Evolutionary conservation across 2,888 invertebrate species (phyloP).

Genomic region (Myathropa florea): DNA sequence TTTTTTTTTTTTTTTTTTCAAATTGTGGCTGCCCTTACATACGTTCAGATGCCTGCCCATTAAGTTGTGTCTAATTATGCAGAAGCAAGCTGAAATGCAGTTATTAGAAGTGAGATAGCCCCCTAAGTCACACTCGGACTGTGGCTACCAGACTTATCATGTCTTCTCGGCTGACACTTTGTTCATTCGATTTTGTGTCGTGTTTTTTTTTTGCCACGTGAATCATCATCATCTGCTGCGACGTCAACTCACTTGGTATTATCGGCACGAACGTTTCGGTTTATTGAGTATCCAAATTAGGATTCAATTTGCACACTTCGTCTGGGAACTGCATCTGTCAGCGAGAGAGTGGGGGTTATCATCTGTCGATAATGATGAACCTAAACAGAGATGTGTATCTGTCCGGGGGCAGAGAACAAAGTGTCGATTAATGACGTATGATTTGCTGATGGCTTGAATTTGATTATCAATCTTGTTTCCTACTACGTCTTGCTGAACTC

Average conservation of each 20-base stretch:
- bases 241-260: conserved; percentile 36
- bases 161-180: not conserved
- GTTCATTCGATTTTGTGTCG: not conserved
- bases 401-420: no score
- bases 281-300: conserved; percentile 26
- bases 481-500: no score
- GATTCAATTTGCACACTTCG: not conserved
- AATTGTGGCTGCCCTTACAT: not conserved
- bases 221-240: conserved; percentile 11
- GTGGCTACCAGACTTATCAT: not conserved
- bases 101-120: conserved; percentile 28
- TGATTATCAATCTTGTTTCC: no score
- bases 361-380: not conserved
- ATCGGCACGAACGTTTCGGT: conserved; percentile 9
- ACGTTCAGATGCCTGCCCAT: conserved; percentile 26
- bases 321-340: conserved; percentile 15
- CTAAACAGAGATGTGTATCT: not conserved
- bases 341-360: not conserved
- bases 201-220: not conserved
- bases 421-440: no score
- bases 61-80: conserved; percentile 45
- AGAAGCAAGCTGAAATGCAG: conserved; percentile 14
- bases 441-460: no score
- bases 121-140: not conserved
- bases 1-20: not conserved